Evolutionary conservation across 1,140 invertebrate genomes (phyloP), one percentile per base, ranked within the genome.

Genomic region (Drosophila nikananu): DNA sequence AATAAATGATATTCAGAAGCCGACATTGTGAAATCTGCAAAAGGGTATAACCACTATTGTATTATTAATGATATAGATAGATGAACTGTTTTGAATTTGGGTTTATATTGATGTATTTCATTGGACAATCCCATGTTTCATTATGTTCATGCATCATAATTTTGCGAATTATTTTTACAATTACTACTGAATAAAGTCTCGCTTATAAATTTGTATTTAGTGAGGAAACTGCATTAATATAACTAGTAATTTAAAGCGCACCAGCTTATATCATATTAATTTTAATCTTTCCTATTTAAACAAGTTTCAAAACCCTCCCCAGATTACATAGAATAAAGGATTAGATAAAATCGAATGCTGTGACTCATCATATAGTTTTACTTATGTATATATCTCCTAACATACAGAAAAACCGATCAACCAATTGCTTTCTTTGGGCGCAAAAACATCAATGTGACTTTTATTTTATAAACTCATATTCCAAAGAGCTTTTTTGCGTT

Each of bases 371-470:
- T 25, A 23, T 25, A 49, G 15, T 17, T 49, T 17, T 0, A 8
- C 44, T 2, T 9, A 37, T 23, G 5, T 7, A 39, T 15, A 6
- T n/a, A 2, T 37, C 4, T 17, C 15, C 12, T 27, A 39, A 19
- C 19, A 35, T 27, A 19, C 12, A 13, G 1, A n/a, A 19, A 35
- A 59, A 4, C n/a, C 6, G 8, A 1, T 6, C 8, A 15, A 9
- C 23, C 2, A 9, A 27, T 60, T 44, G 4, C 12, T 13, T 25
- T 15, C 19, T 61, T 39, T 39, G 32, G 21, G 7, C 21, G 44
- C 25, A 49, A 72, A 42, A 72, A 49, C 54, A 73, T 52, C 23
- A 52, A 73, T 74, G 55, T n/a, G 23, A 60, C 13, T 60, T 73
- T 71, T 27, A 58, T 32, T 72, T 37, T 71, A 71, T 35, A 71